Percentiles rank a stretch among this genome's conserved stretches.
Evolutionary conservation across 2,888 invertebrate species (phyloP).

Genomic region (Spicauda simplicius): DNA sequence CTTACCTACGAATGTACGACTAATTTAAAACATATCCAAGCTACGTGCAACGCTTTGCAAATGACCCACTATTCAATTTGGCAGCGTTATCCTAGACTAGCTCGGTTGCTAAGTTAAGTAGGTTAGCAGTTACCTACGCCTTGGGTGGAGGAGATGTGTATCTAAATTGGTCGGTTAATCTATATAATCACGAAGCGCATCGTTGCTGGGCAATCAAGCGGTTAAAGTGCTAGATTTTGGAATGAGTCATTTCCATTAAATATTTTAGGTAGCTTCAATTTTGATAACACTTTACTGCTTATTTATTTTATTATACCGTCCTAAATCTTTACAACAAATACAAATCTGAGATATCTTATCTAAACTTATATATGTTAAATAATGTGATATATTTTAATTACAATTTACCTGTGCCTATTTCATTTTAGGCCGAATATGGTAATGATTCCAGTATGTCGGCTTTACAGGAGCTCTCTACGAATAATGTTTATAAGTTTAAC

Average conservation of each 20-base stretch:
- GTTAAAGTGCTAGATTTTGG: slow-evolving; percentile 23
- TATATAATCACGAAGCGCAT: slow-evolving; percentile 22
- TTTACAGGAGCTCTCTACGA: neutral
- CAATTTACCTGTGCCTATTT: too few species aligned
- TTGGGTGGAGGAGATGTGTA: slow-evolving; percentile 27
- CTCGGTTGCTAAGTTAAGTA: slow-evolving; percentile 42
- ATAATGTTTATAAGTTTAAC: too few species aligned
- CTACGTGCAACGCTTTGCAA: neutral
- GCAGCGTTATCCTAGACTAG: slow-evolving; percentile 40
- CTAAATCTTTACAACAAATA: too few species aligned
- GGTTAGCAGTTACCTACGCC: slow-evolving; percentile 23
- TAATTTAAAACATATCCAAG: slow-evolving; percentile 33
- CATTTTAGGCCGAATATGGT: neutral
- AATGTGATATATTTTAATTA: too few species aligned
- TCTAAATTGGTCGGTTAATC: slow-evolving; percentile 52
- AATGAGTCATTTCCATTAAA: neutral
- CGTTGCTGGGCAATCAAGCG: neutral
- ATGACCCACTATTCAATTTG: slow-evolving; percentile 39
- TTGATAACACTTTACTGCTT: too few species aligned
- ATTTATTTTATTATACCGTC: too few species aligned
- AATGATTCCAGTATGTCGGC: neutral
- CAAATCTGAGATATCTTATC: too few species aligned
- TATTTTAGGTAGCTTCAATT: neutral
- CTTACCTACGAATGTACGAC: slow-evolving; percentile 40
- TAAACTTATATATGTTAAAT: too few species aligned